Evolutionary conservation across 2,888 invertebrate species (phyloP).

Genomic region (Apodemia zela): DNA sequence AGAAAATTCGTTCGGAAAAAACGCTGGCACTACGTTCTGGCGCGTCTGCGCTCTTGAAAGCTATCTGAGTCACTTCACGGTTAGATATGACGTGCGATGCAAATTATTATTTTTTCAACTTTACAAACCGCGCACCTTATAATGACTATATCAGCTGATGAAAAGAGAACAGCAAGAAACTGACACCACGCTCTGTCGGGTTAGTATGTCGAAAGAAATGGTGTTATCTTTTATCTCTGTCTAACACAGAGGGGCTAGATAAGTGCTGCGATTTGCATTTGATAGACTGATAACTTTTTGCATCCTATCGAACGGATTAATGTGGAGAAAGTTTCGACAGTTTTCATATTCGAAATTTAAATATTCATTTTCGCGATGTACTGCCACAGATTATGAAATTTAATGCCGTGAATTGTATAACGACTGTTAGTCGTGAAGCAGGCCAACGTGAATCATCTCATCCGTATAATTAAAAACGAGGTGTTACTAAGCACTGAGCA

Average conservation of each 20-base stretch:
- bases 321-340: slow-evolving; percentile 48
- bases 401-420: slow-evolving; percentile 58
- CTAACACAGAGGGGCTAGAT: slow-evolving; percentile 62
- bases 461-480: slow-evolving; percentile 44
- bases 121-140: slow-evolving; percentile 37
- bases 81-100: slow-evolving; percentile 53
- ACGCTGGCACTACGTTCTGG: slow-evolving; percentile 42
- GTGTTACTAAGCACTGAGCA: slow-evolving; percentile 38
- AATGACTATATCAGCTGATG: slow-evolving; percentile 59
- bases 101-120: slow-evolving; percentile 58
- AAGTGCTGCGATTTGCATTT: slow-evolving; percentile 70
- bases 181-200: slow-evolving; percentile 61
- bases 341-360: slow-evolving; percentile 16
- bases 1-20: slow-evolving; percentile 61
- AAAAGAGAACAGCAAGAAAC: slow-evolving; percentile 47
- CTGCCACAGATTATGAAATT: slow-evolving; percentile 42
- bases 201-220: slow-evolving; percentile 65
- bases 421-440: slow-evolving; percentile 43
- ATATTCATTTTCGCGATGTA: slow-evolving; percentile 1
- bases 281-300: slow-evolving; percentile 65
- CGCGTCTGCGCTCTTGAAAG: slow-evolving; percentile 50
- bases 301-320: slow-evolving; percentile 50
- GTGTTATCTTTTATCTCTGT: slow-evolving; percentile 46
- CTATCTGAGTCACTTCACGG: slow-evolving; percentile 52
- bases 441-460: slow-evolving; percentile 58